A percentile compares a stretch with the other conserved stretches of the same genome.
These are phyloP conservation scores for Vicugna pacos DNA, from an alignment of 2,113 vertebrate species.

Conservation along the genomic window DNA sequence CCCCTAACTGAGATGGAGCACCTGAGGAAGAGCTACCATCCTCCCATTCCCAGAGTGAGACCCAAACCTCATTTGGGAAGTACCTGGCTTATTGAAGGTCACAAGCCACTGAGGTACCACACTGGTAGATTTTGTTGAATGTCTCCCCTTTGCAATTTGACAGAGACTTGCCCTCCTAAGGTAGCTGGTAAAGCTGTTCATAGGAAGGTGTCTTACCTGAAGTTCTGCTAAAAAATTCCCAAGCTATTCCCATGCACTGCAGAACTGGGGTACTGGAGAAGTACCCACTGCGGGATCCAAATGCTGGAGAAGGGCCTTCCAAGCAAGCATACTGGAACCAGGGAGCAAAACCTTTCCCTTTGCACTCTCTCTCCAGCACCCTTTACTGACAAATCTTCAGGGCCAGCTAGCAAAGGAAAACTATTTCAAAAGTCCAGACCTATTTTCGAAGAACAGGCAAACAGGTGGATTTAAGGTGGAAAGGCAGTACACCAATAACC, in stretches of 20 bases:
- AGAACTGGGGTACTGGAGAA: not conserved
- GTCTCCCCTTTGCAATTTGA: not conserved
- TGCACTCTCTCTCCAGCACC: not conserved
- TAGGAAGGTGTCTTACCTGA: not conserved
- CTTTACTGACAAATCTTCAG: not conserved
- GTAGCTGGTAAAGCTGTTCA: not conserved
- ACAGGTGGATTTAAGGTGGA: conserved; percentile 8
- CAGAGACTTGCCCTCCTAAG: not conserved
- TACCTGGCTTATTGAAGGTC: not conserved
- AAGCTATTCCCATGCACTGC: not conserved
- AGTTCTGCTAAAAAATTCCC: not conserved
- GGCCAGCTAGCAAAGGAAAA: not conserved
- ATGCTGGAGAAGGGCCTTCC: not conserved
- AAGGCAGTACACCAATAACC: not conserved
- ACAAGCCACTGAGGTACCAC: not conserved
- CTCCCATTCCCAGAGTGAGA: not conserved
- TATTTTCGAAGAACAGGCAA: not conserved
- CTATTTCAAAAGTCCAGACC: not conserved
- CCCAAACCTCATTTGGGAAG: not conserved
- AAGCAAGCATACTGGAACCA: not conserved
- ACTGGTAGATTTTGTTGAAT: not conserved
- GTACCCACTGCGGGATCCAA: not conserved
- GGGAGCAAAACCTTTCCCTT: not conserved
- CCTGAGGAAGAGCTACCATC: not conserved
- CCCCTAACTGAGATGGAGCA: not conserved